A percentile compares a stretch with the other conserved stretches of the same genome.
These are phyloP conservation scores for Meteorus colon DNA, from an alignment of 2,888 invertebrate species.

Conservation along the genomic window DNA sequence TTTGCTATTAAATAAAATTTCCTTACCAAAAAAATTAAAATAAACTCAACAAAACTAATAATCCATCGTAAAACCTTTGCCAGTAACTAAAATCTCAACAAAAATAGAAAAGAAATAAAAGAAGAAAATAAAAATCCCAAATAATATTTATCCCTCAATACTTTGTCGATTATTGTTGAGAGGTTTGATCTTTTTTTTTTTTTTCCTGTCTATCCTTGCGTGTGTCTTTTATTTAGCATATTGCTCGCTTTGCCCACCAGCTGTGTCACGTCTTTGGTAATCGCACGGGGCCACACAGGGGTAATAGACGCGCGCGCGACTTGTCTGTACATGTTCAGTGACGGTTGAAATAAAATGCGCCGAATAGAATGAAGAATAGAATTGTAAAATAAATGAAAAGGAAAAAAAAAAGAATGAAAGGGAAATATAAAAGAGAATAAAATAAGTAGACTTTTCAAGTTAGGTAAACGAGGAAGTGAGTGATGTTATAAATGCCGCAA, in stretches of 20 bases:
- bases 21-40: too few species aligned
- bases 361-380: too few species aligned
- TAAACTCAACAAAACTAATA: too few species aligned
- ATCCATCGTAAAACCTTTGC: too few species aligned
- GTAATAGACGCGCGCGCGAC: not conserved
- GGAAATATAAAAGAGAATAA: not conserved
- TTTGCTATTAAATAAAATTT: too few species aligned
- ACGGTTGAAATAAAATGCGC: not conserved
- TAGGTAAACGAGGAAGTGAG: not conserved
- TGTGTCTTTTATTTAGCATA: not conserved
- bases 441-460: not conserved
- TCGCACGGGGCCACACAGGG: not conserved
- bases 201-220: not conserved
- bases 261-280: constrained; percentile 30
- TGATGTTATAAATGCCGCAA: not conserved
- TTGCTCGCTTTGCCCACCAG: constrained; percentile 9
- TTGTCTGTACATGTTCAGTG: constrained; percentile 13
- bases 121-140: too few species aligned
- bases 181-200: not conserved
- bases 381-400: not conserved
- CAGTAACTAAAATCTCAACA: too few species aligned
- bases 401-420: not conserved
- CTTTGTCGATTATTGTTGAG: not conserved
- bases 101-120: too few species aligned
- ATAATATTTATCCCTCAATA: not conserved